Evolutionary conservation across 2,113 vertebrate species (phyloP).

Genomic region (Engraulis encrasicolus): DNA sequence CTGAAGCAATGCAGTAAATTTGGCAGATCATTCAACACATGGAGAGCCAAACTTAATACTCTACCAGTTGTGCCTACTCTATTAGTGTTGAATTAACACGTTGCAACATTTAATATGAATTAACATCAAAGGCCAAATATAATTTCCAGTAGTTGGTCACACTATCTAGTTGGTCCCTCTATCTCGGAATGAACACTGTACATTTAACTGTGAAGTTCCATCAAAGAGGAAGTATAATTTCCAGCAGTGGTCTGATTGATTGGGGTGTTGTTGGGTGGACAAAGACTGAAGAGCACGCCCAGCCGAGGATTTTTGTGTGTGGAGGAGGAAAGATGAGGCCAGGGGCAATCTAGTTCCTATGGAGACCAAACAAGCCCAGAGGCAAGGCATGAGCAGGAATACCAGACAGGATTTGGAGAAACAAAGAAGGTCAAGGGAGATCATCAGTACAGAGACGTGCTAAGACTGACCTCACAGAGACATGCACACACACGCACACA

Average conservation of each 20-base stretch:
- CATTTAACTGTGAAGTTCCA: too few species aligned
- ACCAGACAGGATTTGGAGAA: conserved; percentile 27
- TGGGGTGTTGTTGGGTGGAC: background rate
- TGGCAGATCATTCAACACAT: too few species aligned
- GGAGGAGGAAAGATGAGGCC: conserved; percentile 7
- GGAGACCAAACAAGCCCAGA: background rate
- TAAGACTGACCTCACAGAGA: background rate
- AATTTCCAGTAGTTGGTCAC: too few species aligned
- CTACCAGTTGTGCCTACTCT: too few species aligned
- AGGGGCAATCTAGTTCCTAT: background rate
- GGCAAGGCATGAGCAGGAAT: conserved; percentile 21
- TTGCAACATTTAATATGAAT: too few species aligned
- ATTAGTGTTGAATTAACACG: too few species aligned
- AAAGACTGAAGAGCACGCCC: background rate
- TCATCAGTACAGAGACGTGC: conserved; percentile 26
- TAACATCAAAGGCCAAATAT: too few species aligned
- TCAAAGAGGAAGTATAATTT: background rate
- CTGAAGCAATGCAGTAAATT: too few species aligned
- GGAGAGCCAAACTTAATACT: too few species aligned
- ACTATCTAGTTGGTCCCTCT: too few species aligned
- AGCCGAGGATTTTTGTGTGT: background rate
- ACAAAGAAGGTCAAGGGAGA: conserved; percentile 24
- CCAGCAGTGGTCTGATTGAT: background rate
- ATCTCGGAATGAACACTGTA: too few species aligned
- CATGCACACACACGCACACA: too few species aligned